Base-by-base conservation (phyloP, 1,140 invertebrate genomes). In the Drosophila sp. region DNA sequence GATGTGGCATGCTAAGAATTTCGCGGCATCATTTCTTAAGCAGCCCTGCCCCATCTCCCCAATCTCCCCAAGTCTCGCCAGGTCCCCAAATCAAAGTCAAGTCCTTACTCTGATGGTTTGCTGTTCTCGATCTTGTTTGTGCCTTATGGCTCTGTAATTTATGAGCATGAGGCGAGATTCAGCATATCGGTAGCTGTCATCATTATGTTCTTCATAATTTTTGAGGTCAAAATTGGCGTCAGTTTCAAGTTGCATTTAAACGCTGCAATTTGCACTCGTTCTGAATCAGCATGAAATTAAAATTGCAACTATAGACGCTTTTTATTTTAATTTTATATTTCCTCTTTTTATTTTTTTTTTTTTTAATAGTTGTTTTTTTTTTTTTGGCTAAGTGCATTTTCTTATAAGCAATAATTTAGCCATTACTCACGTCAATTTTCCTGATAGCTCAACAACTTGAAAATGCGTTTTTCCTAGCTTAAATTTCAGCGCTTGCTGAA, bases 181-280 rank as follows among this genome's bases (percentile, higher is more conserved):
- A 66, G 62, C 82, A 83, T 86, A 86, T 87, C 82, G 83, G 82
- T 87, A 87, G 82, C 83, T 89, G 79, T 87, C 82, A 87, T 87
- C 82, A 82, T 87, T 87, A 78, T 61, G 79, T 65, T 64, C 61
- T 62, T 72, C 63, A 61, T 84, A 61, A 50, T 66, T 66, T 50
- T 82, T 78, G 67, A 43, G 82, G 82, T 82, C 82, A 87, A 64
- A 67, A 64, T 54, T 57, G 71, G 70, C 70, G 54, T 72, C 63
- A 72, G 63, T 54, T 51, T 43, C 41, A 11, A 40, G 29, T 25
- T 36, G 40, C 32, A 34, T 56, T 59, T 59, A 67, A 66, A 50
- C 64, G 65, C 6, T 61, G 57, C 58, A 62, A 50, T 50, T 21
- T 43, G 57, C 38, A 61, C 57, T 67, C 43, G 8, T 45, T 38